Percentiles rank a stretch among this genome's conserved stretches.
These are phyloP conservation scores for Galaxea fascicularis DNA, from an alignment of 92 coral and sea anemone genomes.

Conservation along the genomic window DNA sequence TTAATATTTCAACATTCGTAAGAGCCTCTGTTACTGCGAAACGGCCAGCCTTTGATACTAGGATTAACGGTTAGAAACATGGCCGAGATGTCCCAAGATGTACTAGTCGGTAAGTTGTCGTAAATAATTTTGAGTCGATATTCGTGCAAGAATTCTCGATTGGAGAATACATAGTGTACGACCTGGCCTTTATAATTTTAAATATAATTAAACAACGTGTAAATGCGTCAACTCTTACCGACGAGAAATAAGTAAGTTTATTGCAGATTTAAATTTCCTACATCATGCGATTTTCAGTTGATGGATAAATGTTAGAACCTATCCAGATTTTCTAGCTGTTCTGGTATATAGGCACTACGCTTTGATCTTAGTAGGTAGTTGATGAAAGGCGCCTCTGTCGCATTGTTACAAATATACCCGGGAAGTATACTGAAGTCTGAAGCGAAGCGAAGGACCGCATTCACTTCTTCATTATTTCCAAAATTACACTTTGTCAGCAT, in stretches of 20 bases:
- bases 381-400: too few species aligned
- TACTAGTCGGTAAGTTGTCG: slow-evolving; percentile 22
- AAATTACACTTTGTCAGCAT: not conserved
- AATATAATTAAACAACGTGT: not conserved
- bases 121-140: not conserved
- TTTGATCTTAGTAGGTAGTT: not conserved
- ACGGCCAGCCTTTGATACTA: not conserved
- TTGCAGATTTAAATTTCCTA: not conserved
- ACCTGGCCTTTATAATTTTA: too few species aligned
- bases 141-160: not conserved
- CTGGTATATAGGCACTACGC: not conserved
- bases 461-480: not conserved
- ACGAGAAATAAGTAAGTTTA: not conserved
- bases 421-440: not conserved
- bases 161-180: too few species aligned
- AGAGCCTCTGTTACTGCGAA: not conserved
- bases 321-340: slow-evolving; percentile 2
- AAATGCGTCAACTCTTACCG: too few species aligned
- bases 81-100: slow-evolving; percentile 22
- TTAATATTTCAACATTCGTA: not conserved
- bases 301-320: not conserved
- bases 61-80: not conserved
- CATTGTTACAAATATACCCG: too few species aligned
- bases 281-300: not conserved
- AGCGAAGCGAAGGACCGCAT: slow-evolving; percentile 27